Base-by-base conservation (phyloP, 2,797 vertebrate species). In the Onychomys arenicola region DNA sequence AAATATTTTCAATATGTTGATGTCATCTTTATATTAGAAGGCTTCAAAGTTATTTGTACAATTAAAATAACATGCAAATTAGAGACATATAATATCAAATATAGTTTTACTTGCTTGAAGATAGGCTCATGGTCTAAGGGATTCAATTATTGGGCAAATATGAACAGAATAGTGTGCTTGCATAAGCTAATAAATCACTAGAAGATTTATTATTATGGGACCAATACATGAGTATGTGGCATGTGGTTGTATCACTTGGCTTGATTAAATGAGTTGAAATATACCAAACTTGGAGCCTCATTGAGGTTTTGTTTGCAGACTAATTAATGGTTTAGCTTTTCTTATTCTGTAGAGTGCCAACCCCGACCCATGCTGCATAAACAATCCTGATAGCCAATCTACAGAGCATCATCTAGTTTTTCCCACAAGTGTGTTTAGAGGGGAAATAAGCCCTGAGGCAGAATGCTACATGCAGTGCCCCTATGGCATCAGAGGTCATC, bases 1-100 rank as follows among this genome's bases (percentile, higher is more conserved):
- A 95, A 57, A 81, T 57, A 65, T 29, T 96, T 95, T 73, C 65
- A 55, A 67, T 75, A 80, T 59, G 14, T 34, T 40, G 73, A 10
- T 86, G 14, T 13, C n/a, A 32, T 43, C 40, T 84, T 94, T 67
- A 87, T 46, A 27, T 61, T 61, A 88, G 21, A 90, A 84, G 13
- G 2, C 16, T 49, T 73, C 21, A 73, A 71, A 27, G 34, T 49
- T 71, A 87, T 34, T 43, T 16, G 46, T 88, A 27, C 34, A 69
- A 25, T 82, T n/a, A 27, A 65, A 92, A 6, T 43, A 46, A 23
- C n/a, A 27, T 76, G 16, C 10, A 29, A 80, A 69, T 75, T 87
- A 67, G n/a, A 85, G 81, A 83, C 89, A 49, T 21, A 80, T 21
- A 75, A n/a, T 52, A 10, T 46, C 52, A 93, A 94, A 59, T 61